phyloP scores from a whole-genome alignment of 2,888 invertebrate genomes.

The Suillia variegata region DNA sequence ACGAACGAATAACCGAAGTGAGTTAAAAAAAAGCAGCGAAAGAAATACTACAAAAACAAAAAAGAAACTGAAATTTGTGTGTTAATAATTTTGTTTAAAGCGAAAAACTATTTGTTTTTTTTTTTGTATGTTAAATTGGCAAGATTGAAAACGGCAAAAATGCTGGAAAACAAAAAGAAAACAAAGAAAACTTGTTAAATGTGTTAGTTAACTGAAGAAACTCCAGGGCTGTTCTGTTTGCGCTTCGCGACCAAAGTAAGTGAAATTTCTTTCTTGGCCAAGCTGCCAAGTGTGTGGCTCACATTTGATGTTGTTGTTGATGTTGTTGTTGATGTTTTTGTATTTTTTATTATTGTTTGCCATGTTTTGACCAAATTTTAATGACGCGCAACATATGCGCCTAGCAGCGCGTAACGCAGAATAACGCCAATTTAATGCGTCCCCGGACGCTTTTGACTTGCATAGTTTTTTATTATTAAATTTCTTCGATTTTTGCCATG shows the following conservation, averaged over 20 bases:
- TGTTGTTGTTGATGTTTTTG: neutral
- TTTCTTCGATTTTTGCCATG: neutral
- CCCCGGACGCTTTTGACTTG: no score
- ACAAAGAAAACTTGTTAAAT: neutral
- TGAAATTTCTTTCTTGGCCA: neutral
- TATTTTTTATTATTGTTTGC: no score
- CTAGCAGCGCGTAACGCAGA: constrained; percentile 1
- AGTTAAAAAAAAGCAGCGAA: no score
- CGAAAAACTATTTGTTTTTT: constrained; percentile 3
- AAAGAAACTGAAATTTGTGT: no score
- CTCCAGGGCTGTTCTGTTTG: no score
- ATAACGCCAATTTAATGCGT: neutral
- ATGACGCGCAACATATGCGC: neutral
- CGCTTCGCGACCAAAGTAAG: no score
- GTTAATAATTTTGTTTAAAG: no score
- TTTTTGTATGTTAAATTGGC: neutral
- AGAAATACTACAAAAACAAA: no score
- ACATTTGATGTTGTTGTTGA: neutral
- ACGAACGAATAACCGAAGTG: no score
- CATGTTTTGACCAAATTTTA: constrained; percentile 6
- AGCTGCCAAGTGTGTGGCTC: no score
- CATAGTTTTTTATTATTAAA: no score
- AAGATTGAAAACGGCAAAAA: no score
- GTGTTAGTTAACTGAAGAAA: neutral
- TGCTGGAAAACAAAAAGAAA: constrained; percentile 9